Percentiles rank a stretch among this genome's conserved stretches.
Conservation (phyloP, 2,113 vertebrate species). For the Peucedramus taeniatus region DNA sequence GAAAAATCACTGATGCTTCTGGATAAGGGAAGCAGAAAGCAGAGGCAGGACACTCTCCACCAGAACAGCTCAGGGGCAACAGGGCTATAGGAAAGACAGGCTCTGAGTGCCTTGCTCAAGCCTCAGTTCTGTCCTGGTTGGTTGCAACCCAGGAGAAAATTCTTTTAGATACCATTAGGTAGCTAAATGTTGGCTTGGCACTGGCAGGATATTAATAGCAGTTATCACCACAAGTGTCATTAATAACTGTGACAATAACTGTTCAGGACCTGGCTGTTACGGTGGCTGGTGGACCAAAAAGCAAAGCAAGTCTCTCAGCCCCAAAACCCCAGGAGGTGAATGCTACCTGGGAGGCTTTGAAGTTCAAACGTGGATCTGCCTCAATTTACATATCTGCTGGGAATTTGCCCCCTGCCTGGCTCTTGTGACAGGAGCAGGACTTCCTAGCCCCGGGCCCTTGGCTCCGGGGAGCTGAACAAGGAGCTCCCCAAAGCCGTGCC, state of each 20-base stretch:
- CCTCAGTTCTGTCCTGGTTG: neutral
- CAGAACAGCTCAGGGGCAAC: neutral
- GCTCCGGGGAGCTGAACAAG: neutral
- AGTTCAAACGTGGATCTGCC: neutral
- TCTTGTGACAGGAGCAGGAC: neutral
- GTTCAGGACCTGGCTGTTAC: neutral
- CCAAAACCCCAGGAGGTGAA: neutral
- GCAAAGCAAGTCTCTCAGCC: neutral
- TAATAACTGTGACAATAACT: neutral
- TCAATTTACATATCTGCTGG: neutral
- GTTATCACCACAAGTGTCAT: neutral
- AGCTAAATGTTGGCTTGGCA: neutral
- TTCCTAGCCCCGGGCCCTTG: accelerated
- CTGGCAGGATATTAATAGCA: neutral
- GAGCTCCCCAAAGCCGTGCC: neutral
- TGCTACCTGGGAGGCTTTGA: neutral
- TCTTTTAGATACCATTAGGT: neutral
- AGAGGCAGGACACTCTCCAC: neutral
- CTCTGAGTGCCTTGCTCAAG: neutral
- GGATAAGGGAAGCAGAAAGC: neutral
- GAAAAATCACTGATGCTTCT: neutral
- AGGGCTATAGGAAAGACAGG: neutral
- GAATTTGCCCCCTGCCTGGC: accelerated
- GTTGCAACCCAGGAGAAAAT: neutral
- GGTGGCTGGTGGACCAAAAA: neutral